phyloP scores from a whole-genome alignment of 2,888 invertebrate species.

The Drosophila neonasuta region DNA sequence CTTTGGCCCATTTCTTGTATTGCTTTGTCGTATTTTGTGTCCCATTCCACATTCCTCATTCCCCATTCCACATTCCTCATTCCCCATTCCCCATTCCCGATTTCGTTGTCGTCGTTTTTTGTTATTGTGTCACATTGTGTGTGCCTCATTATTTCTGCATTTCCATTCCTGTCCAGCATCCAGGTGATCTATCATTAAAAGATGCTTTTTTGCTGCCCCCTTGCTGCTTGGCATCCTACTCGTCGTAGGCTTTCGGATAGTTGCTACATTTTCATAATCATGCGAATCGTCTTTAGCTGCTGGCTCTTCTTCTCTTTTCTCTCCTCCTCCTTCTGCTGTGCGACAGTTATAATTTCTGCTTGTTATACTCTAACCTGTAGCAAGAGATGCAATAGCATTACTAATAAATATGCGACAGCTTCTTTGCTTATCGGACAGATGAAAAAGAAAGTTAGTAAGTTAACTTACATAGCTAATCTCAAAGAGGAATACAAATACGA shows the following conservation, averaged over 20 bases:
- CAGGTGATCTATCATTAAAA: slow-evolving; percentile 65
- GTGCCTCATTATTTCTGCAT: slow-evolving; percentile 64
- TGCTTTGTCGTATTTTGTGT: slow-evolving; percentile 1
- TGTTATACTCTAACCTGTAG: slow-evolving; percentile 1
- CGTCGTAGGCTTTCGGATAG: slow-evolving; percentile 25
- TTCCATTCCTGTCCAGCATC: slow-evolving; percentile 33
- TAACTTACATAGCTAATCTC: too few species aligned
- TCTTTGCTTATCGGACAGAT: neutral
- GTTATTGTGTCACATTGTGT: slow-evolving; percentile 47
- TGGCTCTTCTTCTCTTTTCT: slow-evolving; percentile 3
- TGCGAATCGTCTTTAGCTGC: slow-evolving; percentile 22
- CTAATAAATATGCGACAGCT: neutral
- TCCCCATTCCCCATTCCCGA: too few species aligned
- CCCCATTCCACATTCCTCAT: too few species aligned
- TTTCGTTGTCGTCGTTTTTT: neutral
- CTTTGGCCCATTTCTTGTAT: slow-evolving; percentile 38
- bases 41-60: too few species aligned
- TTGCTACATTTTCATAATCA: slow-evolving; percentile 34
- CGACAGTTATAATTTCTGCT: slow-evolving; percentile 60
- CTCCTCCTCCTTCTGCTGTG: slow-evolving; percentile 8
- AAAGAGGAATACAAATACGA: too few species aligned
- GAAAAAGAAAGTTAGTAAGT: neutral
- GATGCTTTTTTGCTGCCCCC: slow-evolving; percentile 42
- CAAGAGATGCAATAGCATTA: neutral
- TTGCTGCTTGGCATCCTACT: neutral